Conservation (phyloP, 23 tunicate genomes). For the Trididemnum nubilum region DNA sequence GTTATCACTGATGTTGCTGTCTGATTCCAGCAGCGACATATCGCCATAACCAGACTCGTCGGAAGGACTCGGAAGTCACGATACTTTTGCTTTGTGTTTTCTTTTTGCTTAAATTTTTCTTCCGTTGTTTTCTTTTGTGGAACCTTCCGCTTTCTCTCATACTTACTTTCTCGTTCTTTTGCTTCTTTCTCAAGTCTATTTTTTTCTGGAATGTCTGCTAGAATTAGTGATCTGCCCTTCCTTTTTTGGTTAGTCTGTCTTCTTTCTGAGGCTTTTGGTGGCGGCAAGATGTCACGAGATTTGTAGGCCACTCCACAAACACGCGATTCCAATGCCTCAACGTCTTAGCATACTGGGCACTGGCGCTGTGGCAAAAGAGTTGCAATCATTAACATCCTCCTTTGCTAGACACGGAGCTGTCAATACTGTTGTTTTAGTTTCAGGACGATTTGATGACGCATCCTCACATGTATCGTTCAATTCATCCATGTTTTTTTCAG, state of each 20-base stretch:
- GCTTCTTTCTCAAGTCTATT: too few relatives aligned
- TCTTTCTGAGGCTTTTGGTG: too few relatives aligned
- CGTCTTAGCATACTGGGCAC: not conserved
- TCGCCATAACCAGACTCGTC: constrained; percentile 13
- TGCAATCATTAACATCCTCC: constrained; percentile 27
- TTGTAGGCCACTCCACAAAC: constrained; percentile 21
- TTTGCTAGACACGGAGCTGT: constrained; percentile 17
- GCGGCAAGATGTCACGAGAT: constrained; percentile 21
- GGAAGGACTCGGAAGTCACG: not conserved
- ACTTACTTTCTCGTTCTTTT: not conserved
- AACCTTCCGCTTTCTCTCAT: not conserved
- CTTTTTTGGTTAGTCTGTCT: constrained; percentile 7
- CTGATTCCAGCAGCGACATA: constrained; percentile 26
- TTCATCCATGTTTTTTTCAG: constrained; percentile 19
- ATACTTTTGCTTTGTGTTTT: not conserved
- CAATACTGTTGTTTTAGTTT: too few relatives aligned
- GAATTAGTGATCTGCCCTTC: constrained; percentile 1
- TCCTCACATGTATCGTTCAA: too few relatives aligned
- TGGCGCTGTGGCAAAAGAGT: constrained; percentile 24
- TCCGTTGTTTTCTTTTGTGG: not conserved
- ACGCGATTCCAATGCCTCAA: constrained; percentile 24
- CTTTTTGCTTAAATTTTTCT: not conserved
- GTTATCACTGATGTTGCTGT: too few relatives aligned
- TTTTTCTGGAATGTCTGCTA: too few relatives aligned
- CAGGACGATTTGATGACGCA: too few relatives aligned